Evolutionary conservation across 23 tunicate species (phyloP), one percentile per base, ranked within the genome.

Genomic region (Trididemnum clinides): DNA sequence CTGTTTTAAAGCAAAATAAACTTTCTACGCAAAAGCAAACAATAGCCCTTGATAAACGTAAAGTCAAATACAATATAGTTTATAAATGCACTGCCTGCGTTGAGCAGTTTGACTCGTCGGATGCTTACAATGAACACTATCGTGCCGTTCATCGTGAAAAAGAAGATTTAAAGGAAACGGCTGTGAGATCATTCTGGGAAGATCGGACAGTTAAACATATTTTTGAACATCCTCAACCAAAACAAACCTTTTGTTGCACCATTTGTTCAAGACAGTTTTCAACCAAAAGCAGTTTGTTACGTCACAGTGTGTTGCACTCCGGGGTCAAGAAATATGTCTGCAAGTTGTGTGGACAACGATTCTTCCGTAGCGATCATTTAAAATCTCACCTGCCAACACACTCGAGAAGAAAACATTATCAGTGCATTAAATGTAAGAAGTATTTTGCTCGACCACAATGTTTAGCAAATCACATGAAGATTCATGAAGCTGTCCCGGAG

Each of bases 331-430:
- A 66, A 31, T 66, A 10, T 66, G 75, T 66, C 4, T 66, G 75
- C 37, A 66, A 66, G n/a, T 28, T 66, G 4, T 66, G 75, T 66
- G 75, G 75, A 66, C 30, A 66, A 31, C 37, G 75, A 66, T 66
- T 66, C n/a, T 66, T 66, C n/a, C 36, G 75, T 5, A 66, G 75
- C 37, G 75, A 66, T 32, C 75, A 66, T 23, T 66, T 66, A 66
- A 66, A 66, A 32, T 66, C 75, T 6, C 75, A 66, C 22, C 31
- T 66, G 37, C 75, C 75, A 4, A 66, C 75, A 29, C 75, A 66
- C 31, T 66, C 75, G 6, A 10, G 75, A 29, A 20, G 22, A 31
- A 66, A 66, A 31, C 75, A 66, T 4, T 66, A 28, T 66, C 75
- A 66, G n/a, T 66, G 75, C n/a, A 3, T 6, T 5, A n/a, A 29